These are phyloP conservation scores for Athripsodes cinereus DNA, from an alignment of 2,888 invertebrate species.

Conservation along the genomic window DNA sequence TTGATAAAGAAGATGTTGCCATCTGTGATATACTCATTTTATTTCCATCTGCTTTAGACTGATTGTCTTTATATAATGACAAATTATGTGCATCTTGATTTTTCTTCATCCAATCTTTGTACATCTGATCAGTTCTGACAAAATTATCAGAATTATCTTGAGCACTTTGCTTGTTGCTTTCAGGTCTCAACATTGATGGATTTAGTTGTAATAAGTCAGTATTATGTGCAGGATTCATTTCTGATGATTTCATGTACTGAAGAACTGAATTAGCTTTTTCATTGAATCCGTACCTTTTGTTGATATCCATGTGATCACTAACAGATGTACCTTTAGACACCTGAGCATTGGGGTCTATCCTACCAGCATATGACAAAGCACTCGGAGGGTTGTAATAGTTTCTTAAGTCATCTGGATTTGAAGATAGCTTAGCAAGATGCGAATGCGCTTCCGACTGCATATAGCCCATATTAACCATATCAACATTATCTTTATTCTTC, in stretches of 20 bases:
- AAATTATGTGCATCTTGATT: conserved; percentile 14
- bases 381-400: conserved; percentile 24
- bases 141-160: conserved; percentile 1
- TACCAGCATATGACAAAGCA: conserved; percentile 28
- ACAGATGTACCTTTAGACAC: conserved; percentile 5
- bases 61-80: conserved; percentile 12
- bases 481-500: conserved; percentile 33
- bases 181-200: background rate
- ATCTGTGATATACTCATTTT: conserved; percentile 6
- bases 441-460: conserved; percentile 36
- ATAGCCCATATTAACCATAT: conserved; percentile 50
- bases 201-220: background rate
- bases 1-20: background rate
- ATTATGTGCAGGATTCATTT: conserved; percentile 2
- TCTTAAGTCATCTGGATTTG: conserved; percentile 28
- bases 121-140: conserved; percentile 6
- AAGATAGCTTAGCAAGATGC: conserved; percentile 15
- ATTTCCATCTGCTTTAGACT: conserved; percentile 14
- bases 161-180: background rate
- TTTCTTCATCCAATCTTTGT: conserved; percentile 21
- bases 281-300: conserved; percentile 8
- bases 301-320: conserved; percentile 12
- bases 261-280: conserved; percentile 14
- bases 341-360: conserved; percentile 16
- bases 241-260: conserved; percentile 15